Percentiles rank a stretch among this genome's conserved stretches.
Evolutionary conservation across 2,113 vertebrate species (phyloP).

Genomic region (Alectura lathami): DNA sequence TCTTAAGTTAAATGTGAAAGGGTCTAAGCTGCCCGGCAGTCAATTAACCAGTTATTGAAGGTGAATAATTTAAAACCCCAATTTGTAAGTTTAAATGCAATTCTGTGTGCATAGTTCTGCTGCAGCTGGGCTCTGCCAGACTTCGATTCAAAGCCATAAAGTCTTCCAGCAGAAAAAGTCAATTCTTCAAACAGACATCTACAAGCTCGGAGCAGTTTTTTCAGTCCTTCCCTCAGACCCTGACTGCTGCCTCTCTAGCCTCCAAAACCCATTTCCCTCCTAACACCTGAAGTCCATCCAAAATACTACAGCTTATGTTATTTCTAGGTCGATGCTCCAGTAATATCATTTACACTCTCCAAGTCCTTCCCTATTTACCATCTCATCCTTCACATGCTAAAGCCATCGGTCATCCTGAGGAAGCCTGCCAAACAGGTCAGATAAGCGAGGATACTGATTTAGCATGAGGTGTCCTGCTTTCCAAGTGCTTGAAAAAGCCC

Average conservation of each 20-base stretch:
- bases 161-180: background rate
- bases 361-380: background rate
- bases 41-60: background rate
- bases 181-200: background rate
- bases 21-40: background rate
- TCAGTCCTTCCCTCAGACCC: background rate
- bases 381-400: background rate
- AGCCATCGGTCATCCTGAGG: background rate
- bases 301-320: background rate
- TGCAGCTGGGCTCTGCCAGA: accelerated
- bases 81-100: background rate
- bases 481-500: background rate
- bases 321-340: background rate
- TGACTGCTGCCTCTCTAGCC: background rate
- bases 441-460: background rate
- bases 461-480: background rate
- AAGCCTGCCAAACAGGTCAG: background rate
- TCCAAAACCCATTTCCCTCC: background rate
- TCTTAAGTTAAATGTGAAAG: background rate
- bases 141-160: background rate
- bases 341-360: background rate
- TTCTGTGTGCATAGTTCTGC: background rate
- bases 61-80: background rate
- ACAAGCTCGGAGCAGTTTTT: accelerated
- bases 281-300: background rate